These are phyloP conservation scores for Leptopilina clavipes DNA, from an alignment of 1,140 invertebrate species.

Conservation along the genomic window DNA sequence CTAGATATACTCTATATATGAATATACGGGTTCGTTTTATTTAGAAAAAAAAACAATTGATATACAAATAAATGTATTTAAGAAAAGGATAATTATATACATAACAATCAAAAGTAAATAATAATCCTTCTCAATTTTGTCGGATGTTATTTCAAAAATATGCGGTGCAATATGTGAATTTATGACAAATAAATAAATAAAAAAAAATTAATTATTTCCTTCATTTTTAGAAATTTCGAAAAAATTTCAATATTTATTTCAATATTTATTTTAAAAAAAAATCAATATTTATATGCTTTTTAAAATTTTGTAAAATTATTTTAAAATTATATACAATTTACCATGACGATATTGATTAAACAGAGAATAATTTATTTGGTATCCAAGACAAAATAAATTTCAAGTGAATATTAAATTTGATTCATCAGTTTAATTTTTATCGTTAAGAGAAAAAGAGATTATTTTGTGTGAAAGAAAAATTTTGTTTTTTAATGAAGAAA, in stretches of 20 bases:
- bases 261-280: no score
- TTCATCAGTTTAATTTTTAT: background rate
- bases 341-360: background rate
- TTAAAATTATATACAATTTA: no score
- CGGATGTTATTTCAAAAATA: constrained; percentile 10
- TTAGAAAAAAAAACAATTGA: background rate
- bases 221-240: background rate
- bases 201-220: background rate
- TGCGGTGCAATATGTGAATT: constrained; percentile 23
- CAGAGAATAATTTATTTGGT: constrained; percentile 1
- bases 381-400: constrained; percentile 16
- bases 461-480: background rate
- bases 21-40: constrained; percentile 11
- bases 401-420: background rate
- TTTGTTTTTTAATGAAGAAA: constrained; percentile 43
- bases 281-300: no score
- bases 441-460: background rate
- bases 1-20: constrained; percentile 9
- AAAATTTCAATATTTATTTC: background rate
- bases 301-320: no score
- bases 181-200: constrained; percentile 22
- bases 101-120: background rate
- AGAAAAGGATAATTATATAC: constrained; percentile 18
- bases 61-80: background rate
- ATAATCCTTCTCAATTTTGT: background rate